Conservation (phyloP, 1,140 invertebrate species). For the Drosophila sucinea region DNA sequence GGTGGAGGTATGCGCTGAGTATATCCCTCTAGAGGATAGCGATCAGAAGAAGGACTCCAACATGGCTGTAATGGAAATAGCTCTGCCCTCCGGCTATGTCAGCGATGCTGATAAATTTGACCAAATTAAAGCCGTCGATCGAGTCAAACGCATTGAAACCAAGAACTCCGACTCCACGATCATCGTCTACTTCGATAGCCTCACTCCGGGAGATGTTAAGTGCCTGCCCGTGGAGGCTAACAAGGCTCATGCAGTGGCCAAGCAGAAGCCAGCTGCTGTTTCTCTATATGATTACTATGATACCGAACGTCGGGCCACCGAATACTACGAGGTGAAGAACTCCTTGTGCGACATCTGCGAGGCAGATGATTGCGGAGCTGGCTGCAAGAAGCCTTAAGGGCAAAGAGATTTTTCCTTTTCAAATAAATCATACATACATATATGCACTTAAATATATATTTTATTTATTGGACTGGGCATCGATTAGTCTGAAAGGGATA, state of each 20-base stretch:
- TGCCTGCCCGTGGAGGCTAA: constrained; percentile 94
- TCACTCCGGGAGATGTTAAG: constrained; percentile 86
- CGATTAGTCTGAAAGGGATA: constrained; percentile 23
- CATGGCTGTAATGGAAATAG: constrained; percentile 95
- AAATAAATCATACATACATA: neutral
- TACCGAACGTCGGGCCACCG: constrained; percentile 87
- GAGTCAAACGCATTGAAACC: constrained; percentile 88
- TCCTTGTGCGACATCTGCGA: constrained; percentile 91
- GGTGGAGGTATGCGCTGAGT: constrained; percentile 89
- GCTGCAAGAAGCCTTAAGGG: constrained; percentile 70
- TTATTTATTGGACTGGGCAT: neutral
- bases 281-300: constrained; percentile 97
- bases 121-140: constrained; percentile 56
- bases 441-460: neutral
- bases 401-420: neutral
- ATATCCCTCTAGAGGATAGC: constrained; percentile 39
- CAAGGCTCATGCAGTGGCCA: constrained; percentile 92
- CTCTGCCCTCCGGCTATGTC: constrained; percentile 92
- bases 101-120: constrained; percentile 74
- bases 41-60: constrained; percentile 85
- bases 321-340: constrained; percentile 89
- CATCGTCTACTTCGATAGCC: constrained; percentile 93
- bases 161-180: constrained; percentile 90
- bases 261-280: constrained; percentile 93
- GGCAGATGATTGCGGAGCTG: constrained; percentile 86